Evolutionary conservation across 2,888 invertebrate species (phyloP).

Genomic region (Allophyes oxyacanthae): DNA sequence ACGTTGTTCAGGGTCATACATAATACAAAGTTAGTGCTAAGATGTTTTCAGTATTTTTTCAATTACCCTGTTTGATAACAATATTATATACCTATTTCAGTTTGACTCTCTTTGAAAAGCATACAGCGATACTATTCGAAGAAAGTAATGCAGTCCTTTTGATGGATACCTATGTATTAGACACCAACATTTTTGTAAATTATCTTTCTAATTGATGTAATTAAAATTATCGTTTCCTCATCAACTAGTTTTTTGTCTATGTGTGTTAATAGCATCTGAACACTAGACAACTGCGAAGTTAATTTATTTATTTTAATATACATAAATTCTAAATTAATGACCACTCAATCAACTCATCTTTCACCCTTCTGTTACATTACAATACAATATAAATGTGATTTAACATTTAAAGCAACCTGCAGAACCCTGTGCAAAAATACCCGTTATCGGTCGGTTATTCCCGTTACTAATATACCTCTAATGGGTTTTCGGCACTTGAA

Average conservation of each 20-base stretch:
- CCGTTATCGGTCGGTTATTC: constrained; percentile 74
- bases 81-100: too few species aligned
- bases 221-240: constrained; percentile 13
- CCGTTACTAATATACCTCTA: constrained; percentile 81
- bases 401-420: constrained; percentile 27
- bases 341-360: constrained; percentile 1
- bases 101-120: too few species aligned
- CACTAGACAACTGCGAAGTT: not conserved
- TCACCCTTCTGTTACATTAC: not conserved
- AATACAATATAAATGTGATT: not conserved
- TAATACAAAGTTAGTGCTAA: too few species aligned
- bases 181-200: too few species aligned
- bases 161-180: too few species aligned
- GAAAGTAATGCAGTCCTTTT: too few species aligned
- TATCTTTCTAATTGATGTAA: not conserved
- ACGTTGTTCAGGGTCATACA: too few species aligned
- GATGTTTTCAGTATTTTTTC: too few species aligned
- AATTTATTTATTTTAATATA: not conserved
- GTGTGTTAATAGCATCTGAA: not conserved
- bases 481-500: constrained; percentile 86
- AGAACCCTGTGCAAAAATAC: constrained; percentile 68
- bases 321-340: not conserved
- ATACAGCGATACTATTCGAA: too few species aligned
- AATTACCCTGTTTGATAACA: too few species aligned
- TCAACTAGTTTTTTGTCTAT: not conserved